A percentile compares a stretch with the other conserved stretches of the same genome.
Conservation (phyloP, 2,888 invertebrate genomes). For the Byasa hedistus region DNA sequence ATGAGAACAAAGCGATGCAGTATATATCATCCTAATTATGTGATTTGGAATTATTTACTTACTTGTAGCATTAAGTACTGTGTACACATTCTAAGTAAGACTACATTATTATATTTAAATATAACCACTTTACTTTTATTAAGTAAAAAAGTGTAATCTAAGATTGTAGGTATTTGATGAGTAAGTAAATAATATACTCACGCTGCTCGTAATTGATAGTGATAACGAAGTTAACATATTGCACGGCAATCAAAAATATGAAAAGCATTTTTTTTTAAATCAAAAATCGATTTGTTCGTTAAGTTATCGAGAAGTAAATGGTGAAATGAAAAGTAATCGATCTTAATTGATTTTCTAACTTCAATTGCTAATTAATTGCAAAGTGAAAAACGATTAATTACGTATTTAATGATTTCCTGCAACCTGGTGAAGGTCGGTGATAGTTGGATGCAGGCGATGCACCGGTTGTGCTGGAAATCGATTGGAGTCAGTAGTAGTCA, state of each 20-base stretch:
- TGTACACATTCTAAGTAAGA: too few relatives aligned
- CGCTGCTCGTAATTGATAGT: conserved; percentile 14
- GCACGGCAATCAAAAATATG: background rate
- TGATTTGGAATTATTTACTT: too few relatives aligned
- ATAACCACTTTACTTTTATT: too few relatives aligned
- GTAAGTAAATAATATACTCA: conserved; percentile 10
- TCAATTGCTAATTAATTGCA: conserved; percentile 14
- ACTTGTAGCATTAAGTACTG: too few relatives aligned
- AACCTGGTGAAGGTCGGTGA: background rate
- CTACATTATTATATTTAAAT: too few relatives aligned
- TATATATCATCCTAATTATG: too few relatives aligned
- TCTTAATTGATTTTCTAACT: conserved; percentile 14
- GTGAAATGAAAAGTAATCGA: background rate
- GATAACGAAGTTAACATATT: background rate
- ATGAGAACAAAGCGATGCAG: too few relatives aligned
- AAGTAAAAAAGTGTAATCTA: too few relatives aligned
- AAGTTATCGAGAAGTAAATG: conserved; percentile 10
- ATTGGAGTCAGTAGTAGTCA: too few relatives aligned
- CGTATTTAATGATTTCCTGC: background rate
- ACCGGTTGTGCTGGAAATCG: too few relatives aligned
- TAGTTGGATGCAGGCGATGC: too few relatives aligned
- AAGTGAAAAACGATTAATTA: conserved; percentile 4
- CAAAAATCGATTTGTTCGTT: conserved; percentile 14
- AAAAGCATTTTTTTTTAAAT: conserved; percentile 7
- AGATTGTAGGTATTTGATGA: too few relatives aligned